Evolutionary conservation across 2,888 invertebrate genomes (phyloP), one percentile per base, ranked within the genome.

Genomic region (Athripsodes cinereus): DNA sequence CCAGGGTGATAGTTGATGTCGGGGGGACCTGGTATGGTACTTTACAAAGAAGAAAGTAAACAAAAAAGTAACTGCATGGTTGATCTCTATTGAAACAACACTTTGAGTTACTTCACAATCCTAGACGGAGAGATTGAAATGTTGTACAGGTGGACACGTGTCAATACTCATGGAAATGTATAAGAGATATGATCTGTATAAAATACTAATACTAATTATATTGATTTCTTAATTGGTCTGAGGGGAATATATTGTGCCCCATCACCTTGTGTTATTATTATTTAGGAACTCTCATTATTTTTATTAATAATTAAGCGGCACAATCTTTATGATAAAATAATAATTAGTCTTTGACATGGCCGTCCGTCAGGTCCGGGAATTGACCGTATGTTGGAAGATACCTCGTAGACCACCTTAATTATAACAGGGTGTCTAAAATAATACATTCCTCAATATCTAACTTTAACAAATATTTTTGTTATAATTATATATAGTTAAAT

Each of bases 291-390:
- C 13, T 40, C 13, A 40, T 40, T n/a, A 40, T 48, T n/a, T n/a
- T 48, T 16, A 21, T 19, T 21, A 19, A 48, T 48, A 48, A 48
- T 48, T 16, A 48, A 48, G 22, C 22, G 48, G 48, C 48, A 48
- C 22, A 48, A 48, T 19, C 48, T 48, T 19, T 48, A 48, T 21
- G 19, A 48, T 48, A 48, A 21, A 48, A 48, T 48, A 48, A 48
- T 48, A 21, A 48, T 48, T 21, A 48, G 48, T 40, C 40, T 40
- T 40, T 13, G 40, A 40, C 40, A 40, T 40, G 40, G 16, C 40
- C 40, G 40, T 40, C 40, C 40, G 40, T 40, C 40, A 40, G 40
- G 40, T 40, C 40, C 40, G 13, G 13, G 13, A 40, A 40, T 34
- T 35, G 52, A 31, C 35, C 19, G 19, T 6, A 13, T 13, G 40